Conservation (phyloP, 2,113 vertebrate genomes). For the Dicentrarchus labrax region DNA sequence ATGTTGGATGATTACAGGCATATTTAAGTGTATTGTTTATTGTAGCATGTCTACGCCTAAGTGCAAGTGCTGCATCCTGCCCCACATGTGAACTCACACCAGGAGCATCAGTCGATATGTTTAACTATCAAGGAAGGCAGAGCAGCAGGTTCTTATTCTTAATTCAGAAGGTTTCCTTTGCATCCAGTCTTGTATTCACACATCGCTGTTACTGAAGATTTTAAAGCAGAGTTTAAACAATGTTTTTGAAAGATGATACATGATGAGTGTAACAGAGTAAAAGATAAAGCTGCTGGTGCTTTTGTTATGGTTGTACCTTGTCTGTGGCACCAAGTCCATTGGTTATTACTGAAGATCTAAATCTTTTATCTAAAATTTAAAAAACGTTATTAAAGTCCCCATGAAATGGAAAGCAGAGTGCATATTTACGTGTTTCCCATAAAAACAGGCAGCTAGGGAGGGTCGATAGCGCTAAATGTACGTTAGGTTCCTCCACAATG, state of each 20-base stretch:
- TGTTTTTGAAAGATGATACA: slow-evolving; percentile 10
- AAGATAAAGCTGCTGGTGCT: background rate
- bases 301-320: too few relatives aligned
- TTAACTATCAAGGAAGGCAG: slow-evolving; percentile 20
- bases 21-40: slow-evolving; percentile 45
- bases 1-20: slow-evolving; percentile 37
- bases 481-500: too few relatives aligned
- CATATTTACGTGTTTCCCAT: too few relatives aligned
- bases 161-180: slow-evolving; percentile 25
- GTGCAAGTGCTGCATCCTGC: slow-evolving; percentile 15
- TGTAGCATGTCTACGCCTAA: slow-evolving; percentile 18
- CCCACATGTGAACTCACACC: slow-evolving; percentile 41
- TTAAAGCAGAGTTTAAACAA: slow-evolving; percentile 14
- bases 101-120: slow-evolving; percentile 12
- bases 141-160: slow-evolving; percentile 30
- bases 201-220: background rate
- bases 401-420: too few relatives aligned
- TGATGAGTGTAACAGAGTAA: background rate
- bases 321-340: too few relatives aligned
- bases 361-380: background rate
- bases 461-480: too few relatives aligned
- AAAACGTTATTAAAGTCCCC: too few relatives aligned
- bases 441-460: background rate
- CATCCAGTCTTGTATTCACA: background rate
- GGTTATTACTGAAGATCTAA: background rate